Evolutionary conservation across 2,797 vertebrate species (phyloP).

Genomic region (Chloroceryle inda): DNA sequence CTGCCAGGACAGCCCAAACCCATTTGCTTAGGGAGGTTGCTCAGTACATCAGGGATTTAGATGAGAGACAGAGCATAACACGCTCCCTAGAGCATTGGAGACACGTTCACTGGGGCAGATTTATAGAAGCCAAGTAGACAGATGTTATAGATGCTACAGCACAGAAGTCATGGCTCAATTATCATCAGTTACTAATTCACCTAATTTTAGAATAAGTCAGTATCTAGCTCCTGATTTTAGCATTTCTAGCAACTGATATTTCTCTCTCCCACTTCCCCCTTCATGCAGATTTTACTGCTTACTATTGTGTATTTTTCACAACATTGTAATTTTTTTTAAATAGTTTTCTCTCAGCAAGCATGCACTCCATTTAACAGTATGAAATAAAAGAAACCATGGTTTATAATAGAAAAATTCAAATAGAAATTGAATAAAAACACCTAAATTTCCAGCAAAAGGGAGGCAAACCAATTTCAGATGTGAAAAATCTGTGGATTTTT

Average conservation of each 20-base stretch:
- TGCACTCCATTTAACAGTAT: constrained; percentile 33
- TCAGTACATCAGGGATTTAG: not conserved
- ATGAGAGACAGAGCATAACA: not conserved
- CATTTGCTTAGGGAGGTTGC: not conserved
- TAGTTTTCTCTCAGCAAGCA: not conserved
- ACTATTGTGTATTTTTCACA: not conserved
- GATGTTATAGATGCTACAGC: rapidly evolving
- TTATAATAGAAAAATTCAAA: constrained; percentile 19
- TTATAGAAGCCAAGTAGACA: not conserved
- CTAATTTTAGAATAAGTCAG: not conserved
- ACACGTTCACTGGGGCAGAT: not conserved
- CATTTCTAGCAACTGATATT: not conserved
- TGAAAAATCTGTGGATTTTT: not conserved
- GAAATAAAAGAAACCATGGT: not conserved
- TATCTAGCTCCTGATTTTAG: not conserved
- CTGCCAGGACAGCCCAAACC: not conserved
- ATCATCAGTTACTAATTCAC: not conserved
- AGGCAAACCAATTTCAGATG: not conserved
- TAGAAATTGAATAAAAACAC: not conserved
- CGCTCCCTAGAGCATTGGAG: not conserved
- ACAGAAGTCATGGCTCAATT: not conserved
- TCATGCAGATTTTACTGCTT: not conserved
- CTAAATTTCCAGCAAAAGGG: not conserved
- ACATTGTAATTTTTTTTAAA: not conserved
- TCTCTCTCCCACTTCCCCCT: not conserved